Evolutionary conservation across 2,888 invertebrate species (phyloP), one percentile per base, ranked within the genome.

Genomic region (Athalia circularis): DNA sequence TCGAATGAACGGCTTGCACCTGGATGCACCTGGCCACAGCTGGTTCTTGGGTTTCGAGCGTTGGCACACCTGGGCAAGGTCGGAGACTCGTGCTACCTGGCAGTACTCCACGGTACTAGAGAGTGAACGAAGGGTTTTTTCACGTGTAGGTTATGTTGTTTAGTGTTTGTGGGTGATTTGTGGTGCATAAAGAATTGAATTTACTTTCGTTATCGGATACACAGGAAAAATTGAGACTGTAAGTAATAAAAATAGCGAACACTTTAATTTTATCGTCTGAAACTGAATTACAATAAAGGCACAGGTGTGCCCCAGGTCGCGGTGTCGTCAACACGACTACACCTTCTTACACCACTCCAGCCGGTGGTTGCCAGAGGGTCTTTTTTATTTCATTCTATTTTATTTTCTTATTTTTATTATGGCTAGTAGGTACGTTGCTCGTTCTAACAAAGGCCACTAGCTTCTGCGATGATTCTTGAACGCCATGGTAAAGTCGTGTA

Each of bases 41-140:
- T 29, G 29, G 29, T 64, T 43, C 29, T 75, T 75, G 0, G 48
- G 75, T 75, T 52, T 64, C 52, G 75, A 75, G 62, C 62, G 75
- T 29, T 75, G 75, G 75, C 64, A 75, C 75, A 75, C 75, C 75
- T 75, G 75, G 64, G 52, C 75, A 75, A 64, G 75, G 75, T 75
- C 75, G 75, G 43, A 75, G 52, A 29, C 75, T 75, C 75, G 64
- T 75, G 75, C 75, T 75, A 75, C 75, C 75, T 75, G 75, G 75
- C 75, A 75, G 75, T 75, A 52, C 75, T 50, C 50, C 75, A 52
- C 75, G 62, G 75, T 75, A 75, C 75, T 75, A 75, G 62, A 52
- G 62, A 64, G 75, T 48, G 75, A 75, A 43, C 61, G 75, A 50
- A 75, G 62, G 75, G 29, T 29, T 29, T 64, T 61, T 9, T 43